Evolutionary conservation across 37 sponge, comb jelly and placozoan species (phyloP).

Genomic region (Agelas oroides): DNA sequence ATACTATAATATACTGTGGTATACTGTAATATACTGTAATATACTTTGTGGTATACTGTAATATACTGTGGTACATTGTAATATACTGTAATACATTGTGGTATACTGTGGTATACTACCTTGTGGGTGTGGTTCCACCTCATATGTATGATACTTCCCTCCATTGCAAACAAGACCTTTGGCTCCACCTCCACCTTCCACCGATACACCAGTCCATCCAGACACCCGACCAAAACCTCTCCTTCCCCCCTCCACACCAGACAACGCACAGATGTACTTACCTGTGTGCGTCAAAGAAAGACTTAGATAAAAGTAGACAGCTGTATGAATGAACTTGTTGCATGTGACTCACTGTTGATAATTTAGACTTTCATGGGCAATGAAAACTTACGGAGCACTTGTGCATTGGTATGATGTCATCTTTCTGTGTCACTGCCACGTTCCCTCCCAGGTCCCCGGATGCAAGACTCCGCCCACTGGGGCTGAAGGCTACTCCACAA

Average conservation of each 20-base stretch:
- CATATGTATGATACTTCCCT: slow-evolving; percentile 69
- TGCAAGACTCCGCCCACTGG: slow-evolving; percentile 37
- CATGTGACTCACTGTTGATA: too few species aligned
- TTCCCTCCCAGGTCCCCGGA: slow-evolving; percentile 73
- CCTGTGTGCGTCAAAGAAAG: slow-evolving; percentile 48
- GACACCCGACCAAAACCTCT: slow-evolving; percentile 51
- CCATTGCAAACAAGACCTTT: slow-evolving; percentile 24
- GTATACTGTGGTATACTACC: slow-evolving; percentile 16
- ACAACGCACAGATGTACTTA: slow-evolving; percentile 71
- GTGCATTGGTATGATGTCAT: slow-evolving; percentile 1
- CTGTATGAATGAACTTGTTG: neutral
- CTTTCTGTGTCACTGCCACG: slow-evolving; percentile 48
- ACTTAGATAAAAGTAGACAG: neutral
- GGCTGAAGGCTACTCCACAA: slow-evolving; percentile 68
- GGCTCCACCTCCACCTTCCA: slow-evolving; percentile 38
- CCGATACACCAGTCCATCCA: slow-evolving; percentile 54
- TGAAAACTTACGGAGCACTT: slow-evolving; percentile 33
- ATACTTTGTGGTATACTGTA: too few species aligned
- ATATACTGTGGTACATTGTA: neutral
- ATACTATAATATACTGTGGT: too few species aligned
- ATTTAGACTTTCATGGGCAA: too few species aligned
- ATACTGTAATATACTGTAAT: too few species aligned
- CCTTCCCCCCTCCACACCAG: slow-evolving; percentile 55
- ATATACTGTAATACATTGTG: too few species aligned
- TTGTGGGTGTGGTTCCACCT: slow-evolving; percentile 22